Evolutionary conservation across 2,113 vertebrate species (phyloP).

Genomic region (Gopherus evgoodei): DNA sequence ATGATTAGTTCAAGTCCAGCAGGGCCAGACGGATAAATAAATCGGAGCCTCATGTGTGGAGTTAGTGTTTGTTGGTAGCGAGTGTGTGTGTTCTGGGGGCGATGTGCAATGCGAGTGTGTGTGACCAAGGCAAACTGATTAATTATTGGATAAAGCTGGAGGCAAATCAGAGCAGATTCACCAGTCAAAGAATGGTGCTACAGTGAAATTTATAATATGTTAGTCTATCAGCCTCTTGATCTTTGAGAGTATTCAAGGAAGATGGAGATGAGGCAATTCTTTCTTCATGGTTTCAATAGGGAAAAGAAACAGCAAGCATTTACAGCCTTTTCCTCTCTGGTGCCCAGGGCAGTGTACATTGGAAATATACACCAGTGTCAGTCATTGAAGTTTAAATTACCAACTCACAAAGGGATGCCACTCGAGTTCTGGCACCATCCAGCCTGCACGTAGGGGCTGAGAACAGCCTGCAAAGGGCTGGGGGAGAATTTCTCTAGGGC

Average conservation of each 20-base stretch:
- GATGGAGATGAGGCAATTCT: conserved; percentile 46
- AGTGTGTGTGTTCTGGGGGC: conserved; percentile 13
- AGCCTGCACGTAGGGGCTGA: neutral
- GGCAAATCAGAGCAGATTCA: conserved; percentile 47
- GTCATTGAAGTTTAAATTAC: conserved; percentile 6
- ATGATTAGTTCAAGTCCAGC: conserved; percentile 34
- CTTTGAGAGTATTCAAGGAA: conserved; percentile 57
- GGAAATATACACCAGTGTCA: neutral
- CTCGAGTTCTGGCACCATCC: neutral
- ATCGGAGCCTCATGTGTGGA: conserved; percentile 9
- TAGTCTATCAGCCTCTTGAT: conserved; percentile 65
- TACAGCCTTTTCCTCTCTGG: conserved; percentile 7
- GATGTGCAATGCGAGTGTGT: neutral
- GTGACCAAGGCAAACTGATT: conserved; percentile 67
- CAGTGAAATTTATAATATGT: conserved; percentile 66
- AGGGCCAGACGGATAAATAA: conserved; percentile 43
- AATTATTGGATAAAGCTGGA: conserved; percentile 72
- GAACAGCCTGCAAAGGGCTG: neutral
- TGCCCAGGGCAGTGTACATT: conserved; percentile 21
- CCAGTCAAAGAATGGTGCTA: conserved; percentile 34
- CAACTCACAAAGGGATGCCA: accelerated
- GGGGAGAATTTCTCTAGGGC: neutral
- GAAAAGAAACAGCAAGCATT: conserved; percentile 34
- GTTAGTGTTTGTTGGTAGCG: neutral
- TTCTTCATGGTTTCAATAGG: conserved; percentile 30